Base-by-base conservation (phyloP, 2,797 vertebrate species). In the Characodon lateralis region DNA sequence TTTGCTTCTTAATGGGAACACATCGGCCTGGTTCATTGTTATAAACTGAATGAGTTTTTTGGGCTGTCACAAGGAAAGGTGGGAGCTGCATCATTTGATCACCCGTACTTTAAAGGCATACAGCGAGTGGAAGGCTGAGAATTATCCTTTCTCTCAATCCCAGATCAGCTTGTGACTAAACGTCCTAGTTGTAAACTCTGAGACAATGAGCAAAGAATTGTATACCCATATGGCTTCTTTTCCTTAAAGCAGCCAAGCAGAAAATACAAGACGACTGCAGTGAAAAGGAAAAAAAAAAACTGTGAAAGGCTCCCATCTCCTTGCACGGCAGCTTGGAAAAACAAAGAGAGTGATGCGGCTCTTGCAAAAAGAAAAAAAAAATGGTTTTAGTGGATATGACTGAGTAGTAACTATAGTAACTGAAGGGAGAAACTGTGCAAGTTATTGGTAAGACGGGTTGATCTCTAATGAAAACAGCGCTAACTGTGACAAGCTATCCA, bases 1-100 rank as follows among this genome's bases (percentile, higher is more conserved):
- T 84, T 72, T 77, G 78, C 83, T 63, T 77, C 78, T 84, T 91
- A 89, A 94, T 90, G 84, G 88, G 86, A 56, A 84, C 80, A 81
- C 86, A 91, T 86, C 89, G 87, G 84, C 75, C 82, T 84, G 77
- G 87, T 83, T 91, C 88, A 79, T 82, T 86, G 83, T 78, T 80
- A 77, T 87, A 92, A 93, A 94, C 85, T 87, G 91, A 93, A 85
- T 87, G 91, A 93, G 89, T 91, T 91, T 87, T 92, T 89, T 84
- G 73, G 77, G 74, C 81, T 79, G 87, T 87, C 69, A 72, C 71
- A 77, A 13, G 0, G 5, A 48, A 76, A 50, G 56, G 72, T 3
- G 41, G 73, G 79, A 31, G 80, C 46, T 26, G 55, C 35, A 63
- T 79, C 59, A 93, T 87, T 80, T 87, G 77, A 91, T 85, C 87